Evolutionary conservation across 2,113 vertebrate species (phyloP).

Genomic region (Apus apus): DNA sequence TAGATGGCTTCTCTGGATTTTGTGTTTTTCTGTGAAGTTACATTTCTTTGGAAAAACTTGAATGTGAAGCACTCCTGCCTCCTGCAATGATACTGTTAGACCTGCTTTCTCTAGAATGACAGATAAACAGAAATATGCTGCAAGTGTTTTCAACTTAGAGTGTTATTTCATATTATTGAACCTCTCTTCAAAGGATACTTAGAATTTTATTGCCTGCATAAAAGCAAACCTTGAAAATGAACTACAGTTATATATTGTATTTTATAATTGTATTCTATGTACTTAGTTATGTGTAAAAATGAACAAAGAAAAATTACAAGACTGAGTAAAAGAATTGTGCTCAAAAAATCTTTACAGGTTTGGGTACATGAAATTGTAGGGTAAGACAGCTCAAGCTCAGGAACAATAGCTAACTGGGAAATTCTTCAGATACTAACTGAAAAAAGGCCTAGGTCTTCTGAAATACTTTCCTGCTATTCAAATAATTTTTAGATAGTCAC

Average conservation of each 20-base stretch:
- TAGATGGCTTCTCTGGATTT: fast-evolving
- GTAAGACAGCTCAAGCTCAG: background rate
- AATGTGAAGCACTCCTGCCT: background rate
- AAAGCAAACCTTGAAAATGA: background rate
- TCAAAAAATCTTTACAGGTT: background rate
- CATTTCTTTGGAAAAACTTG: background rate
- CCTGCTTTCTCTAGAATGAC: background rate
- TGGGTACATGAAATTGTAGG: background rate
- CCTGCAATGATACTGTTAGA: background rate
- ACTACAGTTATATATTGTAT: background rate
- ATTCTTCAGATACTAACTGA: background rate
- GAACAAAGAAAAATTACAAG: background rate
- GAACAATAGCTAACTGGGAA: background rate
- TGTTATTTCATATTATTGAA: background rate
- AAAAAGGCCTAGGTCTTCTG: background rate
- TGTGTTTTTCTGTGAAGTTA: background rate
- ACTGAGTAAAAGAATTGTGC: background rate
- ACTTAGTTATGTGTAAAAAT: background rate
- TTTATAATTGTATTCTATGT: background rate
- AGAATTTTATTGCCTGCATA: background rate
- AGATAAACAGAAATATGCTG: background rate
- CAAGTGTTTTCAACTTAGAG: fast-evolving
- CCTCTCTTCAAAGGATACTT: background rate
- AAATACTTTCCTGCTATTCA: background rate
- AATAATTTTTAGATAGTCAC: background rate